Evolutionary conservation across 2,113 vertebrate species (phyloP), one percentile per base, ranked within the genome.

Genomic region (Puffinus mauretanicus): DNA sequence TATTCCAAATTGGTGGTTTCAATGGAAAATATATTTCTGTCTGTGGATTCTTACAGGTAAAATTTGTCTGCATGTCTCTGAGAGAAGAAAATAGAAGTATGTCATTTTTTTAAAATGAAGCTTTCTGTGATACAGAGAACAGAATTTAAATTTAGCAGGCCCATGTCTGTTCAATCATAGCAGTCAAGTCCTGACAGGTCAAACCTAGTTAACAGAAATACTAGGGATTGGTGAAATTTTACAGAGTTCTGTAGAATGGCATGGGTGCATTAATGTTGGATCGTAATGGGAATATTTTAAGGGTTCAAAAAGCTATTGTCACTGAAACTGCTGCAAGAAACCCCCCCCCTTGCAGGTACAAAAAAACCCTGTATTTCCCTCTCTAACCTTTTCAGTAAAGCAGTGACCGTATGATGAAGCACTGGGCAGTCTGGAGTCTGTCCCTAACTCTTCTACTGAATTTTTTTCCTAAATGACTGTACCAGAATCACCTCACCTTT

Each of bases 221-320:
- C 11, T 32, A 54, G 40, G 16, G 49, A 16, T 7, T 54, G 51
- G 25, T 61, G 54, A 34, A 20, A 57, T 52, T 64, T 20, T 46
- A 26, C 29, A 26, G 26, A 27, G 51, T 46, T 49, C 65, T 52
- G 11, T 36, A 32, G 24, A 65, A 47, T 40, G 30, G 25, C 57
- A 14, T 7, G 11, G 15, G 3, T 11, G 11, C 5, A 4, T 85
- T 89, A 60, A 58, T 78, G 64, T 4, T 54, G 69, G 57, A 44
- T 57, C 0, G 0, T 5, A 52, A 2, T 30, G 22, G 47, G 73
- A 30, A 9, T 52, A 15, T 32, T 81, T 57, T 22, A 27, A 55
- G 67, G 29, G 25, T 80, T 88, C 58, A 26, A 26, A 76, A 67
- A 86, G 42, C 26, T 92, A 5, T 54, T 52, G 13, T 52, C 46